phyloP scores from a whole-genome alignment of 2,888 invertebrate species.

The Cheilosia soror region DNA sequence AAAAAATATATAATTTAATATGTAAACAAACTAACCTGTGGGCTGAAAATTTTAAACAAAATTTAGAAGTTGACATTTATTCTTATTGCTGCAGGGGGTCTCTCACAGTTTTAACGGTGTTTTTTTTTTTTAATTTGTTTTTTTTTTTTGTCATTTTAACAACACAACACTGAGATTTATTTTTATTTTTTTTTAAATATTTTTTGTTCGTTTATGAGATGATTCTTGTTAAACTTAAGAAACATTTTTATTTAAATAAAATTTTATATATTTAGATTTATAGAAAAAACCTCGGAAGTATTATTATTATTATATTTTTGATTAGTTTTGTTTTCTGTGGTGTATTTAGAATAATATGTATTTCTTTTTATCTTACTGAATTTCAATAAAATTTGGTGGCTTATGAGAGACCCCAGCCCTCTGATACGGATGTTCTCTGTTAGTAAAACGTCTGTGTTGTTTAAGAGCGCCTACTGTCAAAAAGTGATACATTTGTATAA shows the following conservation, averaged over 20 bases:
- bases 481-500: constrained; percentile 65
- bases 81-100: constrained; percentile 77
- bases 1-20: constrained; percentile 27
- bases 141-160: constrained; percentile 40
- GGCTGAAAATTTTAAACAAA: constrained; percentile 79
- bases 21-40: constrained; percentile 81
- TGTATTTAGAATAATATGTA: neutral
- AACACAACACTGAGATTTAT: constrained; percentile 66
- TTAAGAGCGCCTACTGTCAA: constrained; percentile 83
- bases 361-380: constrained; percentile 76
- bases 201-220: constrained; percentile 55
- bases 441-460: constrained; percentile 93
- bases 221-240: constrained; percentile 39
- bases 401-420: constrained; percentile 93
- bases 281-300: constrained; percentile 37
- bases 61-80: constrained; percentile 62
- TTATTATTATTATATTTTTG: constrained; percentile 1
- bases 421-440: constrained; percentile 98
- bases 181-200: constrained; percentile 46
- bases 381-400: constrained; percentile 82
- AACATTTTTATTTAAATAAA: constrained; percentile 24
- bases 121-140: constrained; percentile 24
- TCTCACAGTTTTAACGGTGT: constrained; percentile 67
- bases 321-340: constrained; percentile 11
- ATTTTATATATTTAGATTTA: constrained; percentile 11